phyloP scores from a whole-genome alignment of 2,888 invertebrate genomes.

The Aquatica leii region DNA sequence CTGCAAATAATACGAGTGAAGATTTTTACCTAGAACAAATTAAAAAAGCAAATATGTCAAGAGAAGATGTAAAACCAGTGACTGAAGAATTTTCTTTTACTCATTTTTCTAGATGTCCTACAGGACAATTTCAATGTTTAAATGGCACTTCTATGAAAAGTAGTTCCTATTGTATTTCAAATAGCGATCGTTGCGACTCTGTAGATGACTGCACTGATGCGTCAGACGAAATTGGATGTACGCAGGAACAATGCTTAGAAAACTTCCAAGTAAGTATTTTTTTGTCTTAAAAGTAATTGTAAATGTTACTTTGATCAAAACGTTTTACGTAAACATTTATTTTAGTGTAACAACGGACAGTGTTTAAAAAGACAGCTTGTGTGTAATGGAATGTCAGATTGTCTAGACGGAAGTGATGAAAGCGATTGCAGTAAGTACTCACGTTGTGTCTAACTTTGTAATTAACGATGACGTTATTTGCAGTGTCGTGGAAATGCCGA shows the following conservation, averaged over 20 bases:
- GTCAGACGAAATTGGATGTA: constrained; percentile 68
- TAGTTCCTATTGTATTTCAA: constrained; percentile 66
- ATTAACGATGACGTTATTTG: too few species aligned
- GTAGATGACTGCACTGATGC: constrained; percentile 69
- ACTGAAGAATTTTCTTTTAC: constrained; percentile 53
- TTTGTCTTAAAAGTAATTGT: neutral
- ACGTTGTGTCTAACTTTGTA: too few species aligned
- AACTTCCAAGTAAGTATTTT: constrained; percentile 63
- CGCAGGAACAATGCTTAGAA: constrained; percentile 65
- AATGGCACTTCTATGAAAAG: constrained; percentile 67
- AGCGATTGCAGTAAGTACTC: constrained; percentile 63
- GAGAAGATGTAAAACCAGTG: constrained; percentile 52
- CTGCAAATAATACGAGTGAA: constrained; percentile 35
- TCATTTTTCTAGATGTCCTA: constrained; percentile 64
- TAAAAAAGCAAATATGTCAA: constrained; percentile 43
- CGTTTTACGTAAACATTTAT: constrained; percentile 23
- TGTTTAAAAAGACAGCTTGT: constrained; percentile 68
- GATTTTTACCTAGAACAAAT: constrained; percentile 20
- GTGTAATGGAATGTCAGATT: constrained; percentile 70
- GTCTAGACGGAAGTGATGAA: constrained; percentile 70
- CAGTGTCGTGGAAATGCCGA: constrained; percentile 59
- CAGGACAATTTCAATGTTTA: constrained; percentile 67
- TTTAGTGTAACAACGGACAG: constrained; percentile 65
- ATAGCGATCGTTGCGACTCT: constrained; percentile 65
- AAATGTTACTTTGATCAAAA: too few species aligned